These are phyloP conservation scores for Paraplagusia blochii DNA, from an alignment of 2,113 vertebrate genomes.

Conservation along the genomic window DNA sequence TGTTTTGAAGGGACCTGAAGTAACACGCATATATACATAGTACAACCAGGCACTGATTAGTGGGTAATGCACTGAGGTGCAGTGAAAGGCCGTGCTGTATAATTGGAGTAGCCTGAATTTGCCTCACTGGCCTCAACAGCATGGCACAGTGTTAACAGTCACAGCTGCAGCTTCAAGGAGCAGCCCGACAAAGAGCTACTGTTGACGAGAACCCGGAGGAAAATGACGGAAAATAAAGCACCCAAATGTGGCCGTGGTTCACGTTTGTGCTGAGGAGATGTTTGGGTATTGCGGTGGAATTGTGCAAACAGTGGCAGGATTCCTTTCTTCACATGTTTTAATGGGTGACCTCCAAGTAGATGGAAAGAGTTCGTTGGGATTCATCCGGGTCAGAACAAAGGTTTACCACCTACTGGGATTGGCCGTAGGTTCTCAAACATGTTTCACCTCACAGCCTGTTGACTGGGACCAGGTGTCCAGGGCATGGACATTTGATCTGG, in stretches of 20 bases:
- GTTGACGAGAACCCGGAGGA: constrained; percentile 20
- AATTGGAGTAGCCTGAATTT: constrained; percentile 65
- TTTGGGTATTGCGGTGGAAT: background rate
- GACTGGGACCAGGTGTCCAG: too few species aligned
- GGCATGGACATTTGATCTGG: too few species aligned
- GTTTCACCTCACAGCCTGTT: too few species aligned
- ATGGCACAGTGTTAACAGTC: constrained; percentile 34
- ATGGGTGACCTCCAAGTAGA: too few species aligned
- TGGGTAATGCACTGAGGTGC: constrained; percentile 63
- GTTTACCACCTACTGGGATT: too few species aligned
- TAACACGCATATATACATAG: constrained; percentile 35
- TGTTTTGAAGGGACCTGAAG: constrained; percentile 38
- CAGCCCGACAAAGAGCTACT: constrained; percentile 38
- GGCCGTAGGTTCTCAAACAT: too few species aligned
- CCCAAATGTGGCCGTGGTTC: background rate
- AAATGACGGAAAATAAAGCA: constrained; percentile 6
- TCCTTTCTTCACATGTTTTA: background rate
- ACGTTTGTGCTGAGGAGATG: constrained; percentile 3
- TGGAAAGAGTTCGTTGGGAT: too few species aligned
- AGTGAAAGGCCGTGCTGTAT: constrained; percentile 59
- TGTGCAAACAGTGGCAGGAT: background rate
- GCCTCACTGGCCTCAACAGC: constrained; percentile 50
- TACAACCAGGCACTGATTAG: constrained; percentile 66
- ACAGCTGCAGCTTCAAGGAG: constrained; percentile 39
- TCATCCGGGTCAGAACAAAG: too few species aligned